A percentile compares a stretch with the other conserved stretches of the same genome.
Evolutionary conservation across 2,888 invertebrate species (phyloP).

Genomic region (Athripsodes cinereus): DNA sequence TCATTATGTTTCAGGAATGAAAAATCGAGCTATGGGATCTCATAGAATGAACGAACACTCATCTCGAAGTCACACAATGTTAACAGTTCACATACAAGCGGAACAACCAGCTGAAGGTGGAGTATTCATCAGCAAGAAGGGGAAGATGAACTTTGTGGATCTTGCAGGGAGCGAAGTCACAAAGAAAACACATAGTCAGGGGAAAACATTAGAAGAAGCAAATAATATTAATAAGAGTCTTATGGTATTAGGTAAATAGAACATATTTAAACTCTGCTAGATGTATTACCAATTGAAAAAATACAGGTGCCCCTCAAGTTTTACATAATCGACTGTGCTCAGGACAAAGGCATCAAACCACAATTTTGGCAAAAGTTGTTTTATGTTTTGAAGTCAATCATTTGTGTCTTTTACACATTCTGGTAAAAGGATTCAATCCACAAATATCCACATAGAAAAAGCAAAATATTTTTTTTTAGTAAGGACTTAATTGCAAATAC

Average conservation of each 20-base stretch:
- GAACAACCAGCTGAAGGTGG: constrained; percentile 77
- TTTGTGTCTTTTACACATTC: too few relatives aligned
- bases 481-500: too few relatives aligned
- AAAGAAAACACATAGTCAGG: constrained; percentile 82
- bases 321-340: too few relatives aligned
- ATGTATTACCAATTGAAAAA: too few relatives aligned
- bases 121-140: constrained; percentile 83
- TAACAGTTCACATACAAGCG: constrained; percentile 85
- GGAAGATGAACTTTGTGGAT: constrained; percentile 94
- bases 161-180: constrained; percentile 96
- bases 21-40: constrained; percentile 81
- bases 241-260: constrained; percentile 80
- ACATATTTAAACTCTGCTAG: background rate
- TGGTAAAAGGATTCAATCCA: too few relatives aligned
- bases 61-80: constrained; percentile 84
- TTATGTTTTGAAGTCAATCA: too few relatives aligned
- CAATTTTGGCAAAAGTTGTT: too few relatives aligned
- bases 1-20: constrained; percentile 59
- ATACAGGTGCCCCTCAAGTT: too few relatives aligned
- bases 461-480: too few relatives aligned
- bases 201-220: constrained; percentile 85
- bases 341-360: too few relatives aligned
- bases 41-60: constrained; percentile 94
- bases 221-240: constrained; percentile 95
- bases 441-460: too few relatives aligned